Percentiles rank a stretch among this genome's conserved stretches.
Conservation (phyloP, 2,888 invertebrate species). For the Latheticus oryzae region DNA sequence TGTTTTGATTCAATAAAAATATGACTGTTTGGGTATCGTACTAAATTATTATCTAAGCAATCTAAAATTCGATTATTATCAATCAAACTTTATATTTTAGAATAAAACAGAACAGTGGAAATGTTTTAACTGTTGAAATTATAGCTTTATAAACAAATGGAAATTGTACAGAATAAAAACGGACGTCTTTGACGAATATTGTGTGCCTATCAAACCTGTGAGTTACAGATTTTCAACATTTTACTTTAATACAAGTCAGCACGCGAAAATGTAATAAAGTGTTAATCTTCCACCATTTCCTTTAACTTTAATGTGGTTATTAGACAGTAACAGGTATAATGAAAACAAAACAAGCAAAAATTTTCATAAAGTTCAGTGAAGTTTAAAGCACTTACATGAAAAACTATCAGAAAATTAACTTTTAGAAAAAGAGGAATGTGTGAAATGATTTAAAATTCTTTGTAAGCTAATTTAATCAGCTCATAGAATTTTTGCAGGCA, state of each 20-base stretch:
- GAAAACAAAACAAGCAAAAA: background rate
- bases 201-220: conserved; percentile 29
- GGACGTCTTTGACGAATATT: too few relatives aligned
- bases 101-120: too few relatives aligned
- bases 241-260: conserved; percentile 33
- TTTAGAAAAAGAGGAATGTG: conserved; percentile 8
- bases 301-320: conserved; percentile 19
- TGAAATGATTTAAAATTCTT: conserved; percentile 6
- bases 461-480: conserved; percentile 18
- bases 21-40: conserved; percentile 6
- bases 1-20: conserved; percentile 6
- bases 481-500: conserved; percentile 6
- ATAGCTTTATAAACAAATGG: too few relatives aligned
- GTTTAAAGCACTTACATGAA: background rate
- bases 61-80: too few relatives aligned
- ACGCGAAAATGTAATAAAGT: conserved; percentile 33
- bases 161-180: too few relatives aligned
- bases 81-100: too few relatives aligned
- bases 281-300: conserved; percentile 30
- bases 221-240: conserved; percentile 31
- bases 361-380: background rate
- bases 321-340: conserved; percentile 10
- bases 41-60: conserved; percentile 7
- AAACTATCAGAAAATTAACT: background rate
- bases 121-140: too few relatives aligned